Percentiles rank a stretch among this genome's conserved stretches.
phyloP scores from a whole-genome alignment of 2,113 vertebrate genomes.

The Bambusicola thoracicus region DNA sequence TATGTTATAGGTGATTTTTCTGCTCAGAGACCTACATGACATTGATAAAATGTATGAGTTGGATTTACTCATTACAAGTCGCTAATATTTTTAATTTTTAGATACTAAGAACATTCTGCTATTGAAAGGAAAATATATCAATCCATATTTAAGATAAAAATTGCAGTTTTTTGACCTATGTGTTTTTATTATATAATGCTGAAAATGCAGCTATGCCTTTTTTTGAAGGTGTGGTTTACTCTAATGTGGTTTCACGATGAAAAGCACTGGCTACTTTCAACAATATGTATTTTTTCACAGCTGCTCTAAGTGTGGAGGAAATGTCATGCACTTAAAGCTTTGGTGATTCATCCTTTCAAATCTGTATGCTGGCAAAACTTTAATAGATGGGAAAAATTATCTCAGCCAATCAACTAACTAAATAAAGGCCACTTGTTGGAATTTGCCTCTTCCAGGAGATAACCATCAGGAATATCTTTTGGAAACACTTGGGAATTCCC shows the following conservation, averaged over 20 bases:
- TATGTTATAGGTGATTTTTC: background rate
- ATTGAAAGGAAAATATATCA: background rate
- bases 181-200: background rate
- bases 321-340: background rate
- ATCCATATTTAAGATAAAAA: background rate
- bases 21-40: background rate
- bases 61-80: background rate
- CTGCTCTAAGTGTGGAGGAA: background rate
- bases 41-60: background rate
- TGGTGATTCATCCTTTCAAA: background rate
- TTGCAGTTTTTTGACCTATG: background rate
- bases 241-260: background rate
- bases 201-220: background rate
- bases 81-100: background rate
- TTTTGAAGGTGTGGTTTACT: background rate
- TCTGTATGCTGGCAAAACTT: background rate
- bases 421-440: background rate
- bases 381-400: background rate
- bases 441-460: background rate
- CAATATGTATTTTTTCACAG: background rate
- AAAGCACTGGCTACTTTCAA: background rate
- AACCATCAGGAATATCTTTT: fast-evolving
- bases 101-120: background rate
- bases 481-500: background rate
- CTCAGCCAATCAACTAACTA: background rate